Evolutionary conservation across 2,888 invertebrate genomes (phyloP).

Genomic region (Pammene aurita): DNA sequence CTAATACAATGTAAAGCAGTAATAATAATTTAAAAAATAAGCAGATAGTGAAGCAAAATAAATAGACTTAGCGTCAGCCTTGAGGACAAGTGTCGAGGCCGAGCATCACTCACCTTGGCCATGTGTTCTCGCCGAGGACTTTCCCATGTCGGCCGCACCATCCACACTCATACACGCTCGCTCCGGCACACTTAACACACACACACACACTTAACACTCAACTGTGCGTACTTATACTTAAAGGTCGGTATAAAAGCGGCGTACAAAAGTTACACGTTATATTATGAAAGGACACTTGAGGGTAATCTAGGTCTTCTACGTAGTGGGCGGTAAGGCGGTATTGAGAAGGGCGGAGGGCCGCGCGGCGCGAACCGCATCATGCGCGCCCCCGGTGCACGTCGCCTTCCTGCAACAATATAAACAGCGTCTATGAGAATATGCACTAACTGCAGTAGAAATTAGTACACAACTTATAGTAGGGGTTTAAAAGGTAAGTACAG

Average conservation of each 20-base stretch:
- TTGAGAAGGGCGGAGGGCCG: conserved; percentile 78
- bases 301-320: conserved; percentile 75
- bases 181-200: conserved; percentile 74
- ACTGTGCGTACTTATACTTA: conserved; percentile 72
- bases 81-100: conserved; percentile 60
- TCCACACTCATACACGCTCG: conserved; percentile 77
- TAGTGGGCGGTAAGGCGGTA: conserved; percentile 75
- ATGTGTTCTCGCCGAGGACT: conserved; percentile 84
- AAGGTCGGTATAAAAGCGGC: conserved; percentile 80
- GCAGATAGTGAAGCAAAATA: conserved; percentile 22
- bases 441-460: neutral
- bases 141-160: conserved; percentile 84
- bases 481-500: neutral
- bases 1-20: neutral
- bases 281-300: conserved; percentile 81
- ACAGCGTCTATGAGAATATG: neutral
- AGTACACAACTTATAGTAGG: neutral
- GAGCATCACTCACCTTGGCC: conserved; percentile 78
- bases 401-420: conserved; percentile 70
- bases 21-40: neutral
- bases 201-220: conserved; percentile 62
- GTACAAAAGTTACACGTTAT: conserved; percentile 80
- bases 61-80: conserved; percentile 49
- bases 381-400: conserved; percentile 68
- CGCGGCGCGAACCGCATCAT: conserved; percentile 83